Percentiles rank a stretch among this genome's conserved stretches.
Conservation (phyloP, 2,888 invertebrate species). For the Dolomedes plantarius region DNA sequence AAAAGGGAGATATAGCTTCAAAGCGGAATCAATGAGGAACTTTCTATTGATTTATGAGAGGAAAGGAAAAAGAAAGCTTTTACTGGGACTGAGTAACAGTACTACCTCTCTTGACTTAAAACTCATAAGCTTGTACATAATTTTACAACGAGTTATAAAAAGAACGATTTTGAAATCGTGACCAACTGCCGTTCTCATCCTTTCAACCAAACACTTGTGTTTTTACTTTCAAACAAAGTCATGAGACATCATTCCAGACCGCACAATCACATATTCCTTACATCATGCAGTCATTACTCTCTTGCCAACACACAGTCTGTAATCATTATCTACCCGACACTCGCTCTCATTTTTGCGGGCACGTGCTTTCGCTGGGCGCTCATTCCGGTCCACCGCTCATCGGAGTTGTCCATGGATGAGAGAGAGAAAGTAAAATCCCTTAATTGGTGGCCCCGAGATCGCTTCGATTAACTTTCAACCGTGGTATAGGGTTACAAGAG, state of each 20-base stretch:
- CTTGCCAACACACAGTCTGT: background rate
- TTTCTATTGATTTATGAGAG: too few relatives aligned
- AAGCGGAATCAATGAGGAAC: too few relatives aligned
- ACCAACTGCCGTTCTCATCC: background rate
- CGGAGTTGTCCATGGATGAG: constrained; percentile 1
- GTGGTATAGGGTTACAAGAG: constrained; percentile 21
- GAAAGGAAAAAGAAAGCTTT: too few relatives aligned
- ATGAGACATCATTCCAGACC: background rate
- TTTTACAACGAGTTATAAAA: background rate
- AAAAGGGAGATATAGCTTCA: too few relatives aligned
- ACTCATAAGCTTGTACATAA: too few relatives aligned
- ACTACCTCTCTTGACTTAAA: too few relatives aligned
- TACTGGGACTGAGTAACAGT: too few relatives aligned
- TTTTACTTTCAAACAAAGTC: constrained; percentile 8
- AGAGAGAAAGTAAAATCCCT: constrained; percentile 30
- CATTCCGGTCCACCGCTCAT: constrained; percentile 28
- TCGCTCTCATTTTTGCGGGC: constrained; percentile 17
- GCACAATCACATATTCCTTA: background rate
- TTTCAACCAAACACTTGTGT: background rate
- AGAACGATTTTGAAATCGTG: constrained; percentile 1
- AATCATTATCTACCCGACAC: constrained; percentile 22
- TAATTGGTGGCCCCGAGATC: constrained; percentile 49
- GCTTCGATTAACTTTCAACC: constrained; percentile 56
- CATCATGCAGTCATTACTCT: background rate
- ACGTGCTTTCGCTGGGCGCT: constrained; percentile 33